A percentile compares a stretch with the other conserved stretches of the same genome.
Conservation (phyloP, 2,888 invertebrate genomes). For the Caradrina kadenii region DNA sequence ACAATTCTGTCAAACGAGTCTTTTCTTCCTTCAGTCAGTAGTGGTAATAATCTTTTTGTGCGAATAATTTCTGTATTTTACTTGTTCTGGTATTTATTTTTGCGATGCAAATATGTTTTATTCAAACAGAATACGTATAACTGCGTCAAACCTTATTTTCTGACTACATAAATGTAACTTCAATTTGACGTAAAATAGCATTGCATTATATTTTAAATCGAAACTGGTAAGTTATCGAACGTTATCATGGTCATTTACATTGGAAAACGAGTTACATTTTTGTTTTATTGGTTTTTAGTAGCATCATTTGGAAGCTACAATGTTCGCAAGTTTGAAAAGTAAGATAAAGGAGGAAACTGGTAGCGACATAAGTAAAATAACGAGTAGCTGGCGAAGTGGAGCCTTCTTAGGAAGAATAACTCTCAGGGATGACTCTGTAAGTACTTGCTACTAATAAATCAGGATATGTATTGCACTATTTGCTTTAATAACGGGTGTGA, state of each 20-base stretch:
- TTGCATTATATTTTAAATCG: slow-evolving; percentile 37
- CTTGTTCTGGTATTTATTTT: slow-evolving; percentile 25
- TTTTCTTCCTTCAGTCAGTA: slow-evolving; percentile 4
- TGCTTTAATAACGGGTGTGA: background rate
- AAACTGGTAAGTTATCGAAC: slow-evolving; percentile 70
- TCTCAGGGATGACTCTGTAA: slow-evolving; percentile 87
- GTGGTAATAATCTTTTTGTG: slow-evolving; percentile 49
- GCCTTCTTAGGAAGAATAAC: slow-evolving; percentile 88
- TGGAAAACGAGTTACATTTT: slow-evolving; percentile 61
- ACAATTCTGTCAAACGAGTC: slow-evolving; percentile 2
- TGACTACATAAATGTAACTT: slow-evolving; percentile 36
- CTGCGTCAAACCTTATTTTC: slow-evolving; percentile 17
- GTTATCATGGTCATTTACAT: slow-evolving; percentile 75
- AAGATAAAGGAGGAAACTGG: slow-evolving; percentile 97
- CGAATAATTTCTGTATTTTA: slow-evolving; percentile 40
- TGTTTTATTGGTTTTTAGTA: slow-evolving; percentile 61
- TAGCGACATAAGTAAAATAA: slow-evolving; percentile 92
- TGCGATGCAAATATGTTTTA: slow-evolving; percentile 47
- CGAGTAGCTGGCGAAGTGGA: slow-evolving; percentile 87
- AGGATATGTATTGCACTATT: background rate
- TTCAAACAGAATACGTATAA: slow-evolving; percentile 19
- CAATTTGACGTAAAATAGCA: slow-evolving; percentile 23
- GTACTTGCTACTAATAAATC: slow-evolving; percentile 44
- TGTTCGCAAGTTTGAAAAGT: slow-evolving; percentile 97
- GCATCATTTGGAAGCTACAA: slow-evolving; percentile 77